phyloP scores from a whole-genome alignment of 2,888 invertebrate genomes.

The Oligia strigilis region DNA sequence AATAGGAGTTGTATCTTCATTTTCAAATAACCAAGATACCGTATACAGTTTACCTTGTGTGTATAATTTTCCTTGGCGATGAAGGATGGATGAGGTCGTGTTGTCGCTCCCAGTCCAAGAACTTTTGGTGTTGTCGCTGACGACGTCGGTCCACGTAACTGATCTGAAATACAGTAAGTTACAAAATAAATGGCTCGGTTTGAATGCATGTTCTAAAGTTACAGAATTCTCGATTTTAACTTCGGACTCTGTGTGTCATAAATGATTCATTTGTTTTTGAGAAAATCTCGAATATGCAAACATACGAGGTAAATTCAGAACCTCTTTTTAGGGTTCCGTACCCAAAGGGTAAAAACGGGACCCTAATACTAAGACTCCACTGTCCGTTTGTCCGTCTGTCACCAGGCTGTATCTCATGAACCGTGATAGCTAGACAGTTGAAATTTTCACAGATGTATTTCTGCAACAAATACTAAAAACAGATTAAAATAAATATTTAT shows the following conservation, averaged over 20 bases:
- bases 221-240: background rate
- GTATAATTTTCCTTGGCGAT: conserved; percentile 93
- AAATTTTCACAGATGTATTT: too few relatives aligned
- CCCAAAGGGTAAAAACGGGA: too few relatives aligned
- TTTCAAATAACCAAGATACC: background rate
- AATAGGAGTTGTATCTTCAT: background rate
- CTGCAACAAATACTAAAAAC: too few relatives aligned
- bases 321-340: background rate
- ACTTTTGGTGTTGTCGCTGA: conserved; percentile 93
- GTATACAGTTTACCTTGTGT: conserved; percentile 87
- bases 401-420: too few relatives aligned
- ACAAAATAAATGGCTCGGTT: background rate
- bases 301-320: background rate
- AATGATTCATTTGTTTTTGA: background rate
- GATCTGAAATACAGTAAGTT: conserved; percentile 82
- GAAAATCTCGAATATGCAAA: background rate
- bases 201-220: background rate
- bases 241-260: background rate
- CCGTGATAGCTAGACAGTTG: too few relatives aligned
- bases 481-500: too few relatives aligned
- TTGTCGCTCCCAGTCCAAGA: conserved; percentile 93
- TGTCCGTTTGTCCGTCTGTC: too few relatives aligned
- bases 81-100: conserved; percentile 94
- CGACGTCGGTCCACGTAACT: conserved; percentile 95
- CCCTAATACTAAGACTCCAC: too few relatives aligned